Base-by-base conservation (phyloP, 2,113 vertebrate species). In the Corythornis madagascariensis region DNA sequence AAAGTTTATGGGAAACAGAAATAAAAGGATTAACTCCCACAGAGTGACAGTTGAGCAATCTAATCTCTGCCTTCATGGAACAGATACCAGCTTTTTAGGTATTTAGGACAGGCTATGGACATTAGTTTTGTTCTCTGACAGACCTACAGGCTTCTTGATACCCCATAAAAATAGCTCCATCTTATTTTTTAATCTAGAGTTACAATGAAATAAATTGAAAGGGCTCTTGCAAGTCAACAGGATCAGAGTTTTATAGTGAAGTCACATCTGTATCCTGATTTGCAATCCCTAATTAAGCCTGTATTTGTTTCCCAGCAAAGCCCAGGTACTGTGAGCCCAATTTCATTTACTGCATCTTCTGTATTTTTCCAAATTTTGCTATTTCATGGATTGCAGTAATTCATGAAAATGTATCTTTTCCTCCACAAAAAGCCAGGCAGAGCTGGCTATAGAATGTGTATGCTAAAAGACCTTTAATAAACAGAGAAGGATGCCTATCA, bases 21-120 rank as follows among this genome's bases (percentile, higher is more conserved):
- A 75, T 91, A 92, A 92, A 94, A 89, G 69, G 72, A 94, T 91
- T 92, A 89, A 60, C 78, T 74, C 74, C 52, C 64, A 90, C 50
- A 74, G 55, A 83, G 26, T 17, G n/a, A 52, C 31, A 91, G 16
- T 2, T 87, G 64, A 93, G 56, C 76, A 81, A 78, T 56, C 35
- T 89, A 80, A 93, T 80, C 89, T 90, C 82, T 74, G 40, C 38
- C 55, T 92, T 57, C 42, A 11, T 24, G 28, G 47, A 60, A 79
- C 40, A 82, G 56, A 84, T 42, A 79, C 4, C 57, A 64, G 22
- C 7, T 63, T 70, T 87, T 93, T 64, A 71, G 52, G n/a, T 76
- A 89, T 87, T 95, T 89, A 92, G 64, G 60, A n/a, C 18, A 91
- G 60, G 29, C 52, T 85, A 57, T 2, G 10, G 77, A 73, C n/a